These are phyloP conservation scores for Porites cylindrica DNA, from an alignment of 92 coral and sea anemone genomes.

Conservation along the genomic window DNA sequence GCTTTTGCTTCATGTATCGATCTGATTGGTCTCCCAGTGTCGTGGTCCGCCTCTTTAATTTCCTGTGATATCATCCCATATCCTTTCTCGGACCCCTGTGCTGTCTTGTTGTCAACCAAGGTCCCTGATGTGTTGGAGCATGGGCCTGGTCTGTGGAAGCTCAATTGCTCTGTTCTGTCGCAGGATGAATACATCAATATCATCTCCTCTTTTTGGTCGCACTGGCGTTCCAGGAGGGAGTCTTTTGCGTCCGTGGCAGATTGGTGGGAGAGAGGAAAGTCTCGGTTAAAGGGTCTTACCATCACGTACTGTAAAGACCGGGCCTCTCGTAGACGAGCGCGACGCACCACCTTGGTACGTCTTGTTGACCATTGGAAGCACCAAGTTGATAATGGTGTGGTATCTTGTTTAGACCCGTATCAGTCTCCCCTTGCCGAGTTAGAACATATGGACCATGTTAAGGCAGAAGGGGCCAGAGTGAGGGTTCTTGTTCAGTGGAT, in stretches of 20 bases:
- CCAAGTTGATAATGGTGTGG: neutral
- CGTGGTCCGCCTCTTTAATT: too few species aligned
- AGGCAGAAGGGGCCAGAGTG: neutral
- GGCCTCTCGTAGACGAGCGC: neutral
- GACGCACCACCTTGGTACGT: neutral
- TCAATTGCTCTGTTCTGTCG: too few species aligned
- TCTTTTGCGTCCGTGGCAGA: neutral
- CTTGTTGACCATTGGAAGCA: neutral
- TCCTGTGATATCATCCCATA: too few species aligned
- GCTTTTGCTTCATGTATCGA: too few species aligned
- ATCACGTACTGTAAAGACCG: too few species aligned
- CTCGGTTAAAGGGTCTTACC: too few species aligned
- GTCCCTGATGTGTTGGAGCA: too few species aligned
- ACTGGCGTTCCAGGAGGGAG: neutral
- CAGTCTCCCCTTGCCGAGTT: neutral
- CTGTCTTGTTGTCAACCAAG: too few species aligned
- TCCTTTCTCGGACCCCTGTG: too few species aligned
- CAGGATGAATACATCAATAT: too few species aligned
- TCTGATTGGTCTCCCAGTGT: too few species aligned
- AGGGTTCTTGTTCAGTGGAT: neutral
- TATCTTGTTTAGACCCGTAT: neutral
- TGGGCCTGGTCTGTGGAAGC: too few species aligned
- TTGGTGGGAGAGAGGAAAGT: slow-evolving; percentile 19
- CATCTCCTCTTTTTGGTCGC: neutral
- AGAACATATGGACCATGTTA: neutral